phyloP scores from a whole-genome alignment of 1,140 invertebrate genomes.

The Agrypnia vestita region DNA sequence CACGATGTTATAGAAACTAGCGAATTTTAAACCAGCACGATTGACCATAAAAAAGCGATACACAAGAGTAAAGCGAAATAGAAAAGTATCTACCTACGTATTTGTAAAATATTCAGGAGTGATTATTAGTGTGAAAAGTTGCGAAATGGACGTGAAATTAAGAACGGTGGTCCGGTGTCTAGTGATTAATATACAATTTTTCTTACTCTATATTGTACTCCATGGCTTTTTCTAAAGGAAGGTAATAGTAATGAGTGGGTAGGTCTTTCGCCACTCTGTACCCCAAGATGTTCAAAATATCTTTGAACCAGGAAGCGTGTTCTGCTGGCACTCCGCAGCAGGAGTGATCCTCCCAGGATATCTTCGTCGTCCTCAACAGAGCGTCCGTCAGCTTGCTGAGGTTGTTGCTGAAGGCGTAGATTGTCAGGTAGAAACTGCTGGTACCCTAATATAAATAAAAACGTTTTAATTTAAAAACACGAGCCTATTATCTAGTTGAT shows the following conservation, averaged over 20 bases:
- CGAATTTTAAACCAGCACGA: too few species aligned
- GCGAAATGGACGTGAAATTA: too few species aligned
- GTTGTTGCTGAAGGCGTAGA: constrained; percentile 59
- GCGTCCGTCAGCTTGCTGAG: constrained; percentile 55
- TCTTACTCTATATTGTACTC: background rate
- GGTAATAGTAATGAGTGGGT: constrained; percentile 11
- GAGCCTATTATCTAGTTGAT: too few species aligned
- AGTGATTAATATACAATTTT: too few species aligned
- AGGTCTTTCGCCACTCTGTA: constrained; percentile 2
- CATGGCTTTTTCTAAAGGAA: constrained; percentile 15
- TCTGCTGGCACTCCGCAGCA: constrained; percentile 29
- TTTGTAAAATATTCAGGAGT: too few species aligned
- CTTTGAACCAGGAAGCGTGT: background rate
- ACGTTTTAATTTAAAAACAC: background rate
- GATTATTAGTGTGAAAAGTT: too few species aligned
- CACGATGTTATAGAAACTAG: too few species aligned
- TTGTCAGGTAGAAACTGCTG: constrained; percentile 31
- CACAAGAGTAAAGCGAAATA: too few species aligned
- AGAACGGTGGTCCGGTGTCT: too few species aligned
- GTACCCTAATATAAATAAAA: constrained; percentile 24
- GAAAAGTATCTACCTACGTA: too few species aligned
- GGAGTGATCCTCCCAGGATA: constrained; percentile 58
- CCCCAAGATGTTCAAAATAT: background rate
- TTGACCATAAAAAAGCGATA: too few species aligned
- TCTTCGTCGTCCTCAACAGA: constrained; percentile 57